These are phyloP conservation scores for Tridacna crocea DNA, from an alignment of 2,888 invertebrate species.

Conservation along the genomic window DNA sequence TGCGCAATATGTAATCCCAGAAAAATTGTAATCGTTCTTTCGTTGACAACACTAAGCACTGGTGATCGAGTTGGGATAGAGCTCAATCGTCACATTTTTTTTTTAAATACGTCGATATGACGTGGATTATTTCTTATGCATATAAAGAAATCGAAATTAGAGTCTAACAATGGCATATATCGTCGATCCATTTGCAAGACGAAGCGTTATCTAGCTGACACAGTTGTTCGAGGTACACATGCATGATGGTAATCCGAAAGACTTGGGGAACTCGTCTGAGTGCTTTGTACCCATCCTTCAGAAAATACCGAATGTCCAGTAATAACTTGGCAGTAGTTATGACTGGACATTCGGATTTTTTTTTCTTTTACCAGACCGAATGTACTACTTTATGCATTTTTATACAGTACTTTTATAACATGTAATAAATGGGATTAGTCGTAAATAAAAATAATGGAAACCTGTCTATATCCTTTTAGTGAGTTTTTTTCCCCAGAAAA, in stretches of 20 bases:
- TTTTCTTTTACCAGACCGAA: no score
- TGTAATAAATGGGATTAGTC: no score
- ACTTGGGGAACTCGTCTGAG: not conserved
- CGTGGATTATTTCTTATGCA: not conserved
- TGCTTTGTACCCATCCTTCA: not conserved
- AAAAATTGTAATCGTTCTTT: slow-evolving; percentile 21
- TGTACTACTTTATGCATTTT: no score
- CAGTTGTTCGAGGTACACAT: not conserved
- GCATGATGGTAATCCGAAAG: not conserved
- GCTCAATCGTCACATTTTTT: not conserved
- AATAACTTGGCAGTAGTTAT: no score
- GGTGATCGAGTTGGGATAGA: slow-evolving; percentile 22
- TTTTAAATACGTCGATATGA: slow-evolving; percentile 12
- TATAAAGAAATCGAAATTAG: slow-evolving; percentile 29
- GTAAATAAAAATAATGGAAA: no score
- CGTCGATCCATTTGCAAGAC: slow-evolving; percentile 10
- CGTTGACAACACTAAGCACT: slow-evolving; percentile 1
- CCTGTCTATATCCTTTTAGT: no score
- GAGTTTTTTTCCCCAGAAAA: no score
- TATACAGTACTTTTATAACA: no score
- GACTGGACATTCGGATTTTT: no score
- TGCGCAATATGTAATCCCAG: slow-evolving; percentile 13
- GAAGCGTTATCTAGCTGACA: not conserved
- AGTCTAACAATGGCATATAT: slow-evolving; percentile 12
- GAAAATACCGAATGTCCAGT: no score